These are phyloP conservation scores for Anhinga rufa DNA, from an alignment of 2,113 vertebrate genomes.

Conservation along the genomic window DNA sequence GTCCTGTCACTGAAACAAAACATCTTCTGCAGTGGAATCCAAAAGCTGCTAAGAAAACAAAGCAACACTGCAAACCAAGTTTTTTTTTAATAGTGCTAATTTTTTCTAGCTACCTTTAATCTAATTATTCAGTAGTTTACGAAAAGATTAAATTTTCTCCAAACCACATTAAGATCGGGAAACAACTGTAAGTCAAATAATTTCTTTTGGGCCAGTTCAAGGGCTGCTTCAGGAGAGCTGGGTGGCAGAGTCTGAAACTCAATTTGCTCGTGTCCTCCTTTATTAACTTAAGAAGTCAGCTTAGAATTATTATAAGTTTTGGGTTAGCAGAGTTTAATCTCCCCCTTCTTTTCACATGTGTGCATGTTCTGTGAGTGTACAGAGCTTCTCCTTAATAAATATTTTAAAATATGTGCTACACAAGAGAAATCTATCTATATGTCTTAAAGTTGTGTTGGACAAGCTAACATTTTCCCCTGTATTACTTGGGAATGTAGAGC, in stretches of 20 bases:
- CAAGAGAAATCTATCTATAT: background rate
- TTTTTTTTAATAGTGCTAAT: background rate
- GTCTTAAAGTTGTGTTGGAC: background rate
- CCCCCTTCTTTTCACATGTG: background rate
- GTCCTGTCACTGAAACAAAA: background rate
- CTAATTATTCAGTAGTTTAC: background rate
- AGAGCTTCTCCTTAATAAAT: background rate
- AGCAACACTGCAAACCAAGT: background rate
- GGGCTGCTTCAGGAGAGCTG: background rate
- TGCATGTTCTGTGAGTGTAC: background rate
- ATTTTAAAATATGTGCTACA: background rate
- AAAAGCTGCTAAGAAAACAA: background rate
- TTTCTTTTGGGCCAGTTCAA: background rate
- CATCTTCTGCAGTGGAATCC: background rate
- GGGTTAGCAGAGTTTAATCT: background rate
- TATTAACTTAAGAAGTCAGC: conserved; percentile 13
- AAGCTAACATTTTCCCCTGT: background rate
- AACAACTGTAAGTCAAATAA: background rate
- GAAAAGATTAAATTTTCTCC: background rate
- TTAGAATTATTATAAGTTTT: background rate
- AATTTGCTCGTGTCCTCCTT: conserved; percentile 19
- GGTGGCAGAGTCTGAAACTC: background rate
- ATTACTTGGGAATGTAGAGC: background rate
- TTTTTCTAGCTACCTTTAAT: background rate
- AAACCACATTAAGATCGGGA: background rate